These are phyloP conservation scores for Pandion haliaetus DNA, from an alignment of 2,113 vertebrate species.

Conservation along the genomic window DNA sequence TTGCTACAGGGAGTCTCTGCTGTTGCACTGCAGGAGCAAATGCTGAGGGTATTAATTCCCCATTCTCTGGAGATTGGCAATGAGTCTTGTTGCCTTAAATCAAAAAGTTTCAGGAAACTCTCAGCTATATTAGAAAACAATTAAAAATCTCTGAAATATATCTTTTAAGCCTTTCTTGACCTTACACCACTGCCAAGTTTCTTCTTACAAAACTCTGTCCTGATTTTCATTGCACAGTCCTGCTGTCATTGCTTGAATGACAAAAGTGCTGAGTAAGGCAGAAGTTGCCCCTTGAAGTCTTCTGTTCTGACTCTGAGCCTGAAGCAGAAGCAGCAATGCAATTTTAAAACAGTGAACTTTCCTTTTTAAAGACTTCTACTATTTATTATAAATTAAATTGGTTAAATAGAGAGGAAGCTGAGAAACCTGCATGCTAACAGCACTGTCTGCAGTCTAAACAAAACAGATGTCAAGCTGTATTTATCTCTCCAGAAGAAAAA, in stretches of 20 bases:
- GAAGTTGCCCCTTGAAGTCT: background rate
- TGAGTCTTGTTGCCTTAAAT: background rate
- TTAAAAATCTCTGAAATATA: background rate
- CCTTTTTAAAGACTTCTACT: background rate
- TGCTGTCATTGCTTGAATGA: background rate
- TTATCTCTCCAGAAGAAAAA: background rate
- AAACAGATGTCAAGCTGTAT: background rate
- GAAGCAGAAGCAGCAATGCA: background rate
- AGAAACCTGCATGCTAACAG: background rate
- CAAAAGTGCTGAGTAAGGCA: background rate
- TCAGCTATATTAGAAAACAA: background rate
- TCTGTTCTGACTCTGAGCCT: background rate
- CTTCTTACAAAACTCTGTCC: background rate
- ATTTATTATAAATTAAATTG: background rate
- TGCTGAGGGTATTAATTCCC: background rate
- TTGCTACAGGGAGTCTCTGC: background rate
- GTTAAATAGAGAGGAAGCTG: background rate
- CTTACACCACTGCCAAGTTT: background rate
- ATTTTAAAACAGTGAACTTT: background rate
- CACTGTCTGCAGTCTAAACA: background rate
- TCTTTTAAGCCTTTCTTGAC: background rate
- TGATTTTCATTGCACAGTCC: background rate
- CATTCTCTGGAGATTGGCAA: background rate
- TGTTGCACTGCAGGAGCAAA: background rate
- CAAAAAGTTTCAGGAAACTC: background rate